Evolutionary conservation across 2,797 vertebrate species (phyloP).

Genomic region (Pseudochirops corinnae): DNA sequence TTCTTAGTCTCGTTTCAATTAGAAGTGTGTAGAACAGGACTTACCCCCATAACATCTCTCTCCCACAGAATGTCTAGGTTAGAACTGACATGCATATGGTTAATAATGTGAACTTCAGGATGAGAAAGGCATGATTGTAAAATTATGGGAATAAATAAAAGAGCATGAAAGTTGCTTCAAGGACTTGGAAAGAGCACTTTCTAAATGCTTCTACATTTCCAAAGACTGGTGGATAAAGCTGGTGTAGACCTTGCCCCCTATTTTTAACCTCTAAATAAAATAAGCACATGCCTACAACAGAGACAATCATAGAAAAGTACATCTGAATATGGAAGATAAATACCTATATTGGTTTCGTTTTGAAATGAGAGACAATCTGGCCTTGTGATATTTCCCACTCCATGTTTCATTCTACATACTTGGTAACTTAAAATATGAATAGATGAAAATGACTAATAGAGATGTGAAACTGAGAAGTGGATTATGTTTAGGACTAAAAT

Average conservation of each 20-base stretch:
- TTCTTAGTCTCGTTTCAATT: neutral
- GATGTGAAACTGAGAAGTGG: conserved; percentile 70
- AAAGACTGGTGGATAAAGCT: conserved; percentile 58
- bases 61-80: no score
- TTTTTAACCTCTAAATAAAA: conserved; percentile 40
- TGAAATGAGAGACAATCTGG: conserved; percentile 55
- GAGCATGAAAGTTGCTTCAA: neutral
- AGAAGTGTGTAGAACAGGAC: neutral
- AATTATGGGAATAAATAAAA: conserved; percentile 18
- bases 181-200: conserved; percentile 8
- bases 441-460: conserved; percentile 28
- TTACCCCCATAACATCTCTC: neutral
- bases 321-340: conserved; percentile 54
- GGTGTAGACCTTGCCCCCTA: conserved; percentile 13
- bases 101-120: neutral
- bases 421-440: conserved; percentile 34
- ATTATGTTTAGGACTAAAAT: conserved; percentile 72
- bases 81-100: neutral
- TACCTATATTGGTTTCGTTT: conserved; percentile 63
- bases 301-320: conserved; percentile 27
- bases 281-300: neutral
- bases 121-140: neutral
- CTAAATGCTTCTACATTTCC: conserved; percentile 48
- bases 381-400: conserved; percentile 65
- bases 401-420: conserved; percentile 51